These are phyloP conservation scores for Ormia ochracea DNA, from an alignment of 2,888 invertebrate species.

Conservation along the genomic window DNA sequence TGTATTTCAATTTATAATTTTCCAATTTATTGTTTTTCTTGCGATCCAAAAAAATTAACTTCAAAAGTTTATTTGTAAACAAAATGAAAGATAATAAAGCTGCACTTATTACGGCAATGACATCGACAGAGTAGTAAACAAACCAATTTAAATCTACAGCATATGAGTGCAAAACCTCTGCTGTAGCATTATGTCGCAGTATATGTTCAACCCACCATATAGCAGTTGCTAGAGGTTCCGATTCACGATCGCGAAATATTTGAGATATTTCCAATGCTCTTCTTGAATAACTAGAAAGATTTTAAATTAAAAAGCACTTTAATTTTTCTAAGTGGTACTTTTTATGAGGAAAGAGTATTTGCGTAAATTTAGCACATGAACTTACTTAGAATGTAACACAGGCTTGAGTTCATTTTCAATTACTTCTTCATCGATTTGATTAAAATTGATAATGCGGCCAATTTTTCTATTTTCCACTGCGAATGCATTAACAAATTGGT, in stretches of 20 bases:
- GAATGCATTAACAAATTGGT: conserved; percentile 83
- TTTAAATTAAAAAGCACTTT: neutral
- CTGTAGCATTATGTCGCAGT: conserved; percentile 69
- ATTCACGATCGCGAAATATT: conserved; percentile 79
- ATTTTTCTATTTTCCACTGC: conserved; percentile 80
- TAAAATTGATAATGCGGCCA: conserved; percentile 80
- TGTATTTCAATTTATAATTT: conserved; percentile 17
- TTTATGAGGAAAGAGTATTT: neutral
- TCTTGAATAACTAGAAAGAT: conserved; percentile 63
- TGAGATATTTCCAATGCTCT: conserved; percentile 77
- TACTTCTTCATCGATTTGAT: conserved; percentile 79
- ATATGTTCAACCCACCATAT: conserved; percentile 81
- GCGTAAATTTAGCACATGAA: no score
- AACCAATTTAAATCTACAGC: conserved; percentile 73
- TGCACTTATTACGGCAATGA: conserved; percentile 16
- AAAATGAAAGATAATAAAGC: neutral
- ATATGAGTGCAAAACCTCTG: conserved; percentile 69
- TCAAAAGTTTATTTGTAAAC: neutral
- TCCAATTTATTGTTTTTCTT: no score
- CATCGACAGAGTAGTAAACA: conserved; percentile 74
- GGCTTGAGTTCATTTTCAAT: conserved; percentile 79
- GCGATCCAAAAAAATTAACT: neutral
- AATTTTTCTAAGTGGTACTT: neutral
- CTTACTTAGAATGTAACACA: conserved; percentile 80
- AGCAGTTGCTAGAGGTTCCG: conserved; percentile 79